Conservation (phyloP, 2,888 invertebrate genomes). For the Steromphala cineraria region DNA sequence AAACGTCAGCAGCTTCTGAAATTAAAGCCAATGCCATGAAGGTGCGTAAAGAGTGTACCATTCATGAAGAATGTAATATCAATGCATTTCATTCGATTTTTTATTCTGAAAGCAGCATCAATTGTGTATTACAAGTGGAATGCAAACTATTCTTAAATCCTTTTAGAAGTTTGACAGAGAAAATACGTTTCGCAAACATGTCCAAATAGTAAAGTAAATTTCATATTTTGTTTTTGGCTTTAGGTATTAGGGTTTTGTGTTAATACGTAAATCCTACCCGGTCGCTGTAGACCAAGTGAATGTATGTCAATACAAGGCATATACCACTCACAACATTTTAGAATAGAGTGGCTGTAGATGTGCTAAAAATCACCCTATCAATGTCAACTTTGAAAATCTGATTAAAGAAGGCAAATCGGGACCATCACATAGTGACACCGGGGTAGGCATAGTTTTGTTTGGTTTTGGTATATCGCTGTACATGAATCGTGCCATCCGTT, state of each 20-base stretch:
- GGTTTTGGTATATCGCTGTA: background rate
- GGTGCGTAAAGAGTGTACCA: too few relatives aligned
- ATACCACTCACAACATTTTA: too few relatives aligned
- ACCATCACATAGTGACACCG: background rate
- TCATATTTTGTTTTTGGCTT: slow-evolving; percentile 6
- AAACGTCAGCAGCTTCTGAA: too few relatives aligned
- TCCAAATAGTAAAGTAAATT: background rate
- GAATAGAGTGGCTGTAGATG: background rate
- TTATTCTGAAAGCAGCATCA: too few relatives aligned
- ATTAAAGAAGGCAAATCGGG: slow-evolving; percentile 20
- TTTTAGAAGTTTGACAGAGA: background rate
- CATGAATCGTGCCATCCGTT: background rate
- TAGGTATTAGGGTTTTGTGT: background rate
- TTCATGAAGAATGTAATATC: too few relatives aligned
- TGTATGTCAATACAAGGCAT: background rate
- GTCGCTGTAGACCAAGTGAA: background rate
- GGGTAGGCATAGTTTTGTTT: background rate
- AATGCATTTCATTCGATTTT: too few relatives aligned
- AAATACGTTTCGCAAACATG: background rate
- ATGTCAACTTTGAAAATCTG: slow-evolving; percentile 23
- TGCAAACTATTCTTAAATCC: too few relatives aligned
- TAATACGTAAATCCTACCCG: background rate
- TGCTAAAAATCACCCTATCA: slow-evolving; percentile 25
- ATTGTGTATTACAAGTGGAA: too few relatives aligned
- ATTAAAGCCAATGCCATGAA: too few relatives aligned